Conservation (phyloP, 2,113 vertebrate species). For the Rostratula benghalensis region DNA sequence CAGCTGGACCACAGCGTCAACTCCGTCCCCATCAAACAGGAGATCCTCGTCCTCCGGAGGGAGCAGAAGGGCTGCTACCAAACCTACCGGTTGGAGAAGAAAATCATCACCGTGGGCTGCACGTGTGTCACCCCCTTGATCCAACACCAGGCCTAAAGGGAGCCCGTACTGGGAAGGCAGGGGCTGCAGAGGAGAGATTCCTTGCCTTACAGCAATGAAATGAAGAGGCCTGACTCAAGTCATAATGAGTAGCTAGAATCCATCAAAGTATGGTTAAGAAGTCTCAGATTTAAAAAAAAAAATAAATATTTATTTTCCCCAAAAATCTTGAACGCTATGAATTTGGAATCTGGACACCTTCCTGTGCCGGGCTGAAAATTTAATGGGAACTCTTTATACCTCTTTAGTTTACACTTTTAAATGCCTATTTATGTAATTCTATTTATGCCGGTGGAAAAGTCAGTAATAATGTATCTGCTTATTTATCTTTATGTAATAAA, state of each 20-base stretch:
- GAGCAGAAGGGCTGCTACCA: slow-evolving; percentile 53
- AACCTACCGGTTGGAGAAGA: slow-evolving; percentile 71
- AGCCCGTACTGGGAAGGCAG: background rate
- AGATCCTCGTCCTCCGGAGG: slow-evolving; percentile 73
- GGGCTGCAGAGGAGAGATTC: fast-evolving
- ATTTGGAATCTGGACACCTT: background rate
- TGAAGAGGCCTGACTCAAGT: background rate
- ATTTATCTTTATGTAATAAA: slow-evolving; percentile 51
- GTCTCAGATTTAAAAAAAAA: background rate
- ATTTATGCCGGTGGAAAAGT: slow-evolving; percentile 10
- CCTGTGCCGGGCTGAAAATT: background rate
- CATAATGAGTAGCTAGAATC: background rate
- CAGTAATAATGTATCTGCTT: background rate
- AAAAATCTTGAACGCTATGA: fast-evolving
- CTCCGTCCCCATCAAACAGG: slow-evolving; percentile 69
- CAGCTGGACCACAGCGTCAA: slow-evolving; percentile 61
- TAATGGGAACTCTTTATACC: background rate
- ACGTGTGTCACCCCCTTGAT: slow-evolving; percentile 70
- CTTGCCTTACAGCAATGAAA: fast-evolving
- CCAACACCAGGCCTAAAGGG: background rate
- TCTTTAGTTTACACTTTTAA: background rate
- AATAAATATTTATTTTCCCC: background rate
- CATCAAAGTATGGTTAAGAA: background rate
- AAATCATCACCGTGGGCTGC: slow-evolving; percentile 72
- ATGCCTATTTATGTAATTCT: slow-evolving; percentile 36